phyloP scores from a whole-genome alignment of 2,113 vertebrate species.

The Antennarius striatus region DNA sequence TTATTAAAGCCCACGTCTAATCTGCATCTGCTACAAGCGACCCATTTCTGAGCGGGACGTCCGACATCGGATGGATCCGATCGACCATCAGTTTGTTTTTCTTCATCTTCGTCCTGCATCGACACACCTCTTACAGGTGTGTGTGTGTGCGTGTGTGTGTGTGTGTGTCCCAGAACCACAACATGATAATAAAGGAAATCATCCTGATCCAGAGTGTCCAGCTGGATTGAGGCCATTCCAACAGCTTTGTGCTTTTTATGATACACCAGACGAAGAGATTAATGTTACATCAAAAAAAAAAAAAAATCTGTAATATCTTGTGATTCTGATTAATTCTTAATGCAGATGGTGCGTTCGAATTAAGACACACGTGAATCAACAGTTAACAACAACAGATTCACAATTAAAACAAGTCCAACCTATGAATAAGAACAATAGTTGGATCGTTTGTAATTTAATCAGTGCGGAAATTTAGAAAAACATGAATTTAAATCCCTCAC shows the following conservation, averaged over 20 bases:
- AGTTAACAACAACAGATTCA: neutral
- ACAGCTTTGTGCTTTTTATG: slow-evolving; percentile 67
- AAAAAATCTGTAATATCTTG: slow-evolving; percentile 64
- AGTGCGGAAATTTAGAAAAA: neutral
- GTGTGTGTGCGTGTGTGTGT: neutral
- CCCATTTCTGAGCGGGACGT: slow-evolving; percentile 76
- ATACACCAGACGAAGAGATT: slow-evolving; percentile 62
- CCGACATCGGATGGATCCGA: slow-evolving; percentile 61
- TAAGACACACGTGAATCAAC: slow-evolving; percentile 25
- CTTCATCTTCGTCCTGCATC: slow-evolving; percentile 12
- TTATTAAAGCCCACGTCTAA: slow-evolving; percentile 81
- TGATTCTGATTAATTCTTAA: slow-evolving; percentile 67
- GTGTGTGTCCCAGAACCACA: slow-evolving; percentile 28
- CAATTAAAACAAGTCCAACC: neutral
- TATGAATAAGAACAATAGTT: slow-evolving; percentile 1
- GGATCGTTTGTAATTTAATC: neutral
- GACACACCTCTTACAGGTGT: neutral
- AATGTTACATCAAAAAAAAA: slow-evolving; percentile 60
- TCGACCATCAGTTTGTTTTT: slow-evolving; percentile 11
- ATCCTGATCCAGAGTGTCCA: slow-evolving; percentile 48
- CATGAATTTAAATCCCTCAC: slow-evolving; percentile 7
- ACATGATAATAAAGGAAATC: slow-evolving; percentile 49
- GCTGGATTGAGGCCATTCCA: slow-evolving; percentile 70
- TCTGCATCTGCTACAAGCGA: slow-evolving; percentile 84
- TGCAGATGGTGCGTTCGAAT: slow-evolving; percentile 58